phyloP scores from a whole-genome alignment of 2,797 vertebrate genomes.

The Tinamus major region DNA sequence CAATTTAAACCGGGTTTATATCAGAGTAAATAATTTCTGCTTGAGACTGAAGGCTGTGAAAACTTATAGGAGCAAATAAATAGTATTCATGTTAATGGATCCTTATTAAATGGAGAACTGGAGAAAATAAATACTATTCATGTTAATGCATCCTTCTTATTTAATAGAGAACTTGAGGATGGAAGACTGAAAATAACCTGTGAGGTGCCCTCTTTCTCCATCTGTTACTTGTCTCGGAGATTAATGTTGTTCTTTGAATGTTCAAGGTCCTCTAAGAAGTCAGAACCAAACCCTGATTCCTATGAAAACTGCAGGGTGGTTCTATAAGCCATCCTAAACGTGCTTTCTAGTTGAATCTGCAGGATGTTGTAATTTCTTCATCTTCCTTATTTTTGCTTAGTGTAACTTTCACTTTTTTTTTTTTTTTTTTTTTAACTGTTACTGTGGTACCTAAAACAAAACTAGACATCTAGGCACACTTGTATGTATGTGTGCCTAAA shows the following conservation, averaged over 20 bases:
- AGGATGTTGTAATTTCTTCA: not conserved
- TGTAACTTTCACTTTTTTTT: not conserved
- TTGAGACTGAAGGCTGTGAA: conserved; percentile 16
- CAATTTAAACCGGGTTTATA: conserved; percentile 18
- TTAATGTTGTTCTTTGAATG: not conserved
- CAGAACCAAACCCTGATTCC: not conserved
- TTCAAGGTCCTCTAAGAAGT: fast-evolving
- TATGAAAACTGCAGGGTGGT: not conserved
- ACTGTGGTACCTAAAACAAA: not conserved
- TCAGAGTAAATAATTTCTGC: conserved; percentile 18
- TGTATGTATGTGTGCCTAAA: too few relatives aligned
- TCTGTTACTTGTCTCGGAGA: not conserved
- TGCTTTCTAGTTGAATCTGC: not conserved
- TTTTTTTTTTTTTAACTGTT: not conserved
- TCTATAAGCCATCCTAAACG: not conserved
- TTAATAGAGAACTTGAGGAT: not conserved
- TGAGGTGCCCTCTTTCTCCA: not conserved
- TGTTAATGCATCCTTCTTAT: not conserved
- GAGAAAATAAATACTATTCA: not conserved
- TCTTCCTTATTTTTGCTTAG: not conserved
- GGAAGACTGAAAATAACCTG: not conserved
- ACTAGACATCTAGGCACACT: not conserved
- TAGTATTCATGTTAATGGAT: not conserved
- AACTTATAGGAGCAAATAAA: conserved; percentile 34
- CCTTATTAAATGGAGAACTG: not conserved